Evolutionary conservation across 1,140 invertebrate genomes (phyloP).

Genomic region (Anoplolepis gracilipes): DNA sequence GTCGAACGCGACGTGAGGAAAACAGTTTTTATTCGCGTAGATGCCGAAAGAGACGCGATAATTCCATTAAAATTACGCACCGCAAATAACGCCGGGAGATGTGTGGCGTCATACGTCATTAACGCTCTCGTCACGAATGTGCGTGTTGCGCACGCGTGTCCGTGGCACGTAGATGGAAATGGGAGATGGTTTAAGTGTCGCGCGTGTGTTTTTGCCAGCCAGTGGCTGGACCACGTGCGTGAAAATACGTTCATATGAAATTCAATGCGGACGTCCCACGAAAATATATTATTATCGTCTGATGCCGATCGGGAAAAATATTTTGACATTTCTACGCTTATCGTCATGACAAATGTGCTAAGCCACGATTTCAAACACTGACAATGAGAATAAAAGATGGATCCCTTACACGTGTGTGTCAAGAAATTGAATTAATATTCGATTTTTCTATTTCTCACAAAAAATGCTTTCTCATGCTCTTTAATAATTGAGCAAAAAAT

Average conservation of each 20-base stretch:
- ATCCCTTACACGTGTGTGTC: background rate
- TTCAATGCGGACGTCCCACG: slow-evolving; percentile 27
- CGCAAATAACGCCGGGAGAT: slow-evolving; percentile 51
- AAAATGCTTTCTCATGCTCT: background rate
- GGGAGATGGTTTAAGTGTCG: slow-evolving; percentile 20
- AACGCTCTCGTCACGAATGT: slow-evolving; percentile 55
- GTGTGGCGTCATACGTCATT: slow-evolving; percentile 60
- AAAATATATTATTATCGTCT: slow-evolving; percentile 49
- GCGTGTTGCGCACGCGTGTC: slow-evolving; percentile 19
- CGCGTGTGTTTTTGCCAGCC: slow-evolving; percentile 15
- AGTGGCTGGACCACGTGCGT: slow-evolving; percentile 16
- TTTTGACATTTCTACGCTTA: background rate
- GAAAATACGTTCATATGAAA: slow-evolving; percentile 45
- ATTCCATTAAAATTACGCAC: slow-evolving; percentile 65
- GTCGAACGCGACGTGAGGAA: slow-evolving; percentile 2
- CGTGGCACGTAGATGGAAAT: background rate
- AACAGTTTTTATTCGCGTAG: slow-evolving; percentile 32
- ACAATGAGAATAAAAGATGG: background rate
- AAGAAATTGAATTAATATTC: background rate
- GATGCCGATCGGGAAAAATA: slow-evolving; percentile 21
- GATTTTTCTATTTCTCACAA: background rate
- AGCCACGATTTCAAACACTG: background rate
- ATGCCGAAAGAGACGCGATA: slow-evolving; percentile 64
- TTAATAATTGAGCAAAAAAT: background rate
- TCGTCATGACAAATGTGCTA: background rate